These are phyloP conservation scores for Puntigrus tetrazona DNA, from an alignment of 2,113 vertebrate species.

Conservation along the genomic window DNA sequence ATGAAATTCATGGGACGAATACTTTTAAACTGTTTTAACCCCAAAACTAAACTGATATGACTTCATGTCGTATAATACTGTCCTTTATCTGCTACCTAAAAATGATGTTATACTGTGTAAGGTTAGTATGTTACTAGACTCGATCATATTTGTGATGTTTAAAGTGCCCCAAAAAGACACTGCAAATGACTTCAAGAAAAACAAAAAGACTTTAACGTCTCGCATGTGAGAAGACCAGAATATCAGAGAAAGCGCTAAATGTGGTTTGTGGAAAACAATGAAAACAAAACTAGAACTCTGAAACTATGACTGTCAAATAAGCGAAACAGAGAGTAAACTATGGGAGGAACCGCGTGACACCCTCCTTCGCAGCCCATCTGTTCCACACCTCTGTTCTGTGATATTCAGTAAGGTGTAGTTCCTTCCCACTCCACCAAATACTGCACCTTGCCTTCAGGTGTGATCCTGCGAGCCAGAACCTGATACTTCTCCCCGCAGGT, in stretches of 20 bases:
- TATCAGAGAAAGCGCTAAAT: neutral
- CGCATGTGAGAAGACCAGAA: neutral
- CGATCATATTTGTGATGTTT: conserved; percentile 32
- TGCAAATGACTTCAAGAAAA: conserved; percentile 12
- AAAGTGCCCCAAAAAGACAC: conserved; percentile 52
- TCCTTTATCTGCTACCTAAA: neutral
- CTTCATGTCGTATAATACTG: conserved; percentile 31
- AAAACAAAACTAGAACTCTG: conserved; percentile 42
- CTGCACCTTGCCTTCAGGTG: conserved; percentile 88
- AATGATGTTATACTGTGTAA: neutral
- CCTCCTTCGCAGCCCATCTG: neutral
- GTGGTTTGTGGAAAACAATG: conserved; percentile 23
- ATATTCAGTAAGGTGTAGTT: conserved; percentile 83
- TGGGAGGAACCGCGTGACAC: neutral
- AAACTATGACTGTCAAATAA: conserved; percentile 26
- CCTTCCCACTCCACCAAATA: conserved; percentile 98
- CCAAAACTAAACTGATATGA: conserved; percentile 9
- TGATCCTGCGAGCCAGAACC: conserved; percentile 89
- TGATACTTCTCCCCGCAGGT: conserved; percentile 92
- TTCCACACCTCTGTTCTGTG: conserved; percentile 13
- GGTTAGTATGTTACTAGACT: neutral
- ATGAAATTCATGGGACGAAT: neutral
- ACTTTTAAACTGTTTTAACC: neutral
- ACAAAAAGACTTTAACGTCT: conserved; percentile 8
- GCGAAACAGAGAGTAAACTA: neutral